phyloP scores from a whole-genome alignment of 2,888 invertebrate species.

The Synanthedon vespiformis region DNA sequence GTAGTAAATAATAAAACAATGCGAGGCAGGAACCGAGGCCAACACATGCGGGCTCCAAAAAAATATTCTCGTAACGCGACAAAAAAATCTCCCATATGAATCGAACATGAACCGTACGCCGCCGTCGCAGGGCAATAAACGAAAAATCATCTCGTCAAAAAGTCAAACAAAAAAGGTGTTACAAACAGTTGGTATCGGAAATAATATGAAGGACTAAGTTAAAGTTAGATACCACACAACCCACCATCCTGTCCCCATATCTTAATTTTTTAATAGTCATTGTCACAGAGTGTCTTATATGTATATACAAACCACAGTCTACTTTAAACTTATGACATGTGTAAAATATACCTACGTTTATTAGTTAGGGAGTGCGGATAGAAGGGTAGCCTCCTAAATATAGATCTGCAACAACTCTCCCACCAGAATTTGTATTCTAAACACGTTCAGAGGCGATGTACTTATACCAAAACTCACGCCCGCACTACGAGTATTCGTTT shows the following conservation, averaged over 20 bases:
- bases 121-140: conserved; percentile 33
- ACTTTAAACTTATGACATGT: too few relatives aligned
- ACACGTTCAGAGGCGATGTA: conserved; percentile 24
- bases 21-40: conserved; percentile 10
- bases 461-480: conserved; percentile 8
- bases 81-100: conserved; percentile 18
- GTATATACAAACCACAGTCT: too few relatives aligned
- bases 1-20: conserved; percentile 1
- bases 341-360: not conserved
- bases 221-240: too few relatives aligned
- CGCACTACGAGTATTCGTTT: too few relatives aligned
- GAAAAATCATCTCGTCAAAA: conserved; percentile 29
- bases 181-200: too few relatives aligned
- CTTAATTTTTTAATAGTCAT: too few relatives aligned
- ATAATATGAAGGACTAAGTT: too few relatives aligned
- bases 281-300: too few relatives aligned
- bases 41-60: conserved; percentile 52
- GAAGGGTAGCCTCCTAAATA: conserved; percentile 48
- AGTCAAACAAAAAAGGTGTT: too few relatives aligned
- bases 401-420: conserved; percentile 33
- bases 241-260: too few relatives aligned
- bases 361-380: conserved; percentile 1
- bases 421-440: conserved; percentile 44
- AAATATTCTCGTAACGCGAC: conserved; percentile 1
- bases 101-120: conserved; percentile 20